Evolutionary conservation across 2,797 vertebrate species (phyloP), one percentile per base, ranked within the genome.

Genomic region (Smutsia gigantea): DNA sequence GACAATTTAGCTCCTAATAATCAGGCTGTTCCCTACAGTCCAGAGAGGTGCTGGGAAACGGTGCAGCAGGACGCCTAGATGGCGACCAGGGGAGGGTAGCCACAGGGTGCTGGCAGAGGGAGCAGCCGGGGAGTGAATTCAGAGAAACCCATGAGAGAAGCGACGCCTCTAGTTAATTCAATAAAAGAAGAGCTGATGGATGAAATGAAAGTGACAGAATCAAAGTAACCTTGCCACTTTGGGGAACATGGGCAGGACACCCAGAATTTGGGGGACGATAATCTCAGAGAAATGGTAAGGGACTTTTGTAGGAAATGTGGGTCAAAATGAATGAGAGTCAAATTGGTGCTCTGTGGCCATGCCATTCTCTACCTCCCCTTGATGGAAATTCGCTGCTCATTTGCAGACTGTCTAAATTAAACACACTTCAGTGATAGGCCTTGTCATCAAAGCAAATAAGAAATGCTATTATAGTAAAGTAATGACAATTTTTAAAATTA

Each of bases 391-490:
- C 4, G 6, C 18, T 74, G 10, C 59, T 85, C 72, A 59, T 79
- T 92, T 93, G 77, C 81, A 42, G 61, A 57, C 31, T 37, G n/a
- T 78, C 68, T 88, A 46, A 88, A 57, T 63, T 31, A 88, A 92
- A 92, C 51, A 15, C 39, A 71, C 68, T 42, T 84, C 37, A 31
- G n/a, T 57, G 63, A 31, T 10, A 81, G 72, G 37, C 31, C 39
- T 79, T 87, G 39, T 51, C 86, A 79, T 93, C 77, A 94, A 89
- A 95, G 82, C 66, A 75, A 90, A 90, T 46, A 87, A 69, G 27
- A 71, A 68, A 75, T 63, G 39, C 59, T 77, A 21, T 55, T n/a
- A 1, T 11, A 71, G 23, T 19, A 1, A 4, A n/a, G 61, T 72
- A 64, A 59, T 61, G 68, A 77, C 51, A 63, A 53, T 74, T 53